phyloP scores from a whole-genome alignment of 2,113 vertebrate genomes.

The Ia io region DNA sequence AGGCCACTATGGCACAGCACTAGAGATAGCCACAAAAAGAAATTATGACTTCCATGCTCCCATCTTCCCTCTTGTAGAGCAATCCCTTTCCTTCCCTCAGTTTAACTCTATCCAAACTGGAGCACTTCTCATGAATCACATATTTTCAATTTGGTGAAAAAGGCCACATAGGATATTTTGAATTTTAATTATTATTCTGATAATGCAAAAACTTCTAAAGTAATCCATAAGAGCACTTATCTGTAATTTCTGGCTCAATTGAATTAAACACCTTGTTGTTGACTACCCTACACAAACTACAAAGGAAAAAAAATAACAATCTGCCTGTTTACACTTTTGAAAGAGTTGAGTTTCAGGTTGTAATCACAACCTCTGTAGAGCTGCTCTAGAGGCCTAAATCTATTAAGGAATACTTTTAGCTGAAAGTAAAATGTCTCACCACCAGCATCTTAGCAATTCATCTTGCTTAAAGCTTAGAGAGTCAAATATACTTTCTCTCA shows the following conservation, averaged over 20 bases:
- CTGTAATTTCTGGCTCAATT: background rate
- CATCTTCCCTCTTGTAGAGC: background rate
- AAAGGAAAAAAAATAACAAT: slow-evolving; percentile 18
- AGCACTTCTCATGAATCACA: background rate
- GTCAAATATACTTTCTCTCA: background rate
- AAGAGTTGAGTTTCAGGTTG: slow-evolving; percentile 7
- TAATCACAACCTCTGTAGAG: slow-evolving; percentile 7
- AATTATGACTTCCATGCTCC: background rate
- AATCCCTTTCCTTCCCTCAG: background rate
- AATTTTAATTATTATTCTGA: slow-evolving; percentile 40
- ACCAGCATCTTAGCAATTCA: background rate
- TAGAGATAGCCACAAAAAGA: background rate
- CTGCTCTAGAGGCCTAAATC: slow-evolving; percentile 11
- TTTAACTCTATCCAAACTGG: slow-evolving; percentile 12
- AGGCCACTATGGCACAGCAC: background rate
- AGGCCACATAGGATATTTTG: background rate
- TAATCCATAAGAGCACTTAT: background rate
- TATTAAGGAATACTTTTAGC: slow-evolving; percentile 24
- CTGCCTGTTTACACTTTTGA: background rate
- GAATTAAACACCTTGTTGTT: background rate
- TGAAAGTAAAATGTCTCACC: slow-evolving; percentile 3
- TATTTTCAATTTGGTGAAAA: slow-evolving; percentile 23
- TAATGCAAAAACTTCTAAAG: background rate
- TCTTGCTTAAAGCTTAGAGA: slow-evolving; percentile 28
- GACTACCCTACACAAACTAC: background rate